Percentiles rank a stretch among this genome's conserved stretches.
phyloP scores from a whole-genome alignment of 2,888 invertebrate genomes.

The Spicauda simplicius region DNA sequence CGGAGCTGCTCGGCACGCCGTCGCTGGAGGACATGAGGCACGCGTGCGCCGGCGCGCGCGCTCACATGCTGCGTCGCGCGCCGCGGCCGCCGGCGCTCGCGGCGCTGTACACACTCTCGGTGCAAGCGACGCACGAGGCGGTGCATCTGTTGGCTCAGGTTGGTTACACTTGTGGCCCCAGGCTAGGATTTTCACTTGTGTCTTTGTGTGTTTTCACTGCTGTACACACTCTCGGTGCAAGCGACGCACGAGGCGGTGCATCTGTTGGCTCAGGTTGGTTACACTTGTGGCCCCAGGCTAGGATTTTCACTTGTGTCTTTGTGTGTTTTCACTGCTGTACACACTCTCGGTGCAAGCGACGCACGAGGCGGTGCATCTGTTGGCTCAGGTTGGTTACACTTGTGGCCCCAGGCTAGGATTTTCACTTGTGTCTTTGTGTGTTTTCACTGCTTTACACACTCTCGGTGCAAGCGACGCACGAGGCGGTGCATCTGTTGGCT shows the following conservation, averaged over 20 bases:
- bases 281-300: too few species aligned
- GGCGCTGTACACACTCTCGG: constrained; percentile 95
- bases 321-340: constrained; percentile 88
- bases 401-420: too few species aligned
- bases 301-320: too few species aligned
- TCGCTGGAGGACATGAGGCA: constrained; percentile 97
- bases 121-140: constrained; percentile 98
- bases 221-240: constrained; percentile 95
- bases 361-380: constrained; percentile 98
- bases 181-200: too few species aligned
- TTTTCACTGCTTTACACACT: constrained; percentile 94
- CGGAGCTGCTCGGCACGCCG: constrained; percentile 98
- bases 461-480: constrained; percentile 96
- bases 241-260: constrained; percentile 99
- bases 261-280: constrained; percentile 87
- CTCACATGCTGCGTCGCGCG: constrained; percentile 95
- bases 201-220: constrained; percentile 50
- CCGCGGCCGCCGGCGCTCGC: constrained; percentile 95
- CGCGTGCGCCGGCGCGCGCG: constrained; percentile 97
- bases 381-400: constrained; percentile 78
- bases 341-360: constrained; percentile 96
- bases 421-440: too few species aligned
- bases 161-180: too few species aligned
- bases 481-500: constrained; percentile 97
- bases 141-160: constrained; percentile 93